These are phyloP conservation scores for Macquaria ambigua DNA, from an alignment of 2,113 vertebrate species.

Conservation along the genomic window DNA sequence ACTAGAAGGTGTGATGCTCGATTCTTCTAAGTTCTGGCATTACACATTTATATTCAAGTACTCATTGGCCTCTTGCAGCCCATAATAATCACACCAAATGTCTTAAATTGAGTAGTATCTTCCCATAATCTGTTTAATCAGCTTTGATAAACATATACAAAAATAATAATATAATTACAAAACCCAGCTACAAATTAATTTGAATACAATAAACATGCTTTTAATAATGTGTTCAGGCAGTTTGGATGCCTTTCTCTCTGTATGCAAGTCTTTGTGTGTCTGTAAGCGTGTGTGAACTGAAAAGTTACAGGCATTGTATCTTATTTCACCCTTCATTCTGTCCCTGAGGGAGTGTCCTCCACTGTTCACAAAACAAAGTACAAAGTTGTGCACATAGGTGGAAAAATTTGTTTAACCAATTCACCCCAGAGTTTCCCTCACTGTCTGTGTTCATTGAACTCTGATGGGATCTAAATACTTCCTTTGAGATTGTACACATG, in stretches of 20 bases:
- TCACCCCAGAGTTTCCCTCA: slow-evolving; percentile 65
- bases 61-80: background rate
- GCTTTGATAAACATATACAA: background rate
- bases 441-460: slow-evolving; percentile 74
- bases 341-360: slow-evolving; percentile 67
- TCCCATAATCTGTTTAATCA: background rate
- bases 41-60: background rate
- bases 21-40: background rate
- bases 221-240: slow-evolving; percentile 22
- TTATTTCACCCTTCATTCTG: slow-evolving; percentile 45
- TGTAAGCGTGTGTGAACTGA: slow-evolving; percentile 26
- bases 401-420: slow-evolving; percentile 71
- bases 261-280: slow-evolving; percentile 34
- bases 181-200: background rate
- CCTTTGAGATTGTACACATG: slow-evolving; percentile 62
- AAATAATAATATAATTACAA: background rate
- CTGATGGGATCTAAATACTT: slow-evolving; percentile 69
- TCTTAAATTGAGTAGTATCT: background rate
- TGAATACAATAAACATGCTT: slow-evolving; percentile 5
- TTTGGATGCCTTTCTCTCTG: slow-evolving; percentile 15
- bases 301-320: slow-evolving; percentile 51
- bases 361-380: slow-evolving; percentile 72
- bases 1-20: background rate
- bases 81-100: background rate
- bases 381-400: slow-evolving; percentile 62